Conservation (phyloP, 1,140 invertebrate genomes). For the Delia radicum region DNA sequence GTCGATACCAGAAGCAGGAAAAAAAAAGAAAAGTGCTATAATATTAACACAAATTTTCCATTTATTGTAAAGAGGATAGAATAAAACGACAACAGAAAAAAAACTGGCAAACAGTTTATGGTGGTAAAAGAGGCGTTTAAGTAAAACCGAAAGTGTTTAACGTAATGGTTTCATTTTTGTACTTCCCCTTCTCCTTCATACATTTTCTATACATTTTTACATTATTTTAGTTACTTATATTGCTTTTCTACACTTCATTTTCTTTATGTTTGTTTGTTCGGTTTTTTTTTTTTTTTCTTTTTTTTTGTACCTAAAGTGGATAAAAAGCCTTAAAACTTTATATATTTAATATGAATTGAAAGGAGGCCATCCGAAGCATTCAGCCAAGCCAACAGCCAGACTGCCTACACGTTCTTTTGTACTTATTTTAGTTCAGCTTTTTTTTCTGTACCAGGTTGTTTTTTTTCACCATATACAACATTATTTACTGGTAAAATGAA, state of each 20-base stretch:
- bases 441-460: neutral
- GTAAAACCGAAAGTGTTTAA: slow-evolving; percentile 24
- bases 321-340: neutral
- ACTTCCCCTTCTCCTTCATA: neutral
- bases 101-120: slow-evolving; percentile 11
- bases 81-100: neutral
- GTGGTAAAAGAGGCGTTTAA: slow-evolving; percentile 10
- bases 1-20: no score
- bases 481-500: neutral
- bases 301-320: neutral
- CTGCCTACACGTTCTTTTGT: neutral
- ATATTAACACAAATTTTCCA: neutral
- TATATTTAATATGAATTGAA: neutral
- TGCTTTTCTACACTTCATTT: slow-evolving; percentile 8
- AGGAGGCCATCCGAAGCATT: neutral
- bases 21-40: neutral
- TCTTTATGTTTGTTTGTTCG: neutral
- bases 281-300: neutral
- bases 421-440: neutral
- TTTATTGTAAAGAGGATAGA: neutral
- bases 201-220: neutral
- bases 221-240: neutral
- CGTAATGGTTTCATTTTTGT: slow-evolving; percentile 1
- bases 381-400: neutral
- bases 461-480: neutral